A percentile compares a stretch with the other conserved stretches of the same genome.
Conservation (phyloP, 2,797 vertebrate species). For the Galaxias olidus region DNA sequence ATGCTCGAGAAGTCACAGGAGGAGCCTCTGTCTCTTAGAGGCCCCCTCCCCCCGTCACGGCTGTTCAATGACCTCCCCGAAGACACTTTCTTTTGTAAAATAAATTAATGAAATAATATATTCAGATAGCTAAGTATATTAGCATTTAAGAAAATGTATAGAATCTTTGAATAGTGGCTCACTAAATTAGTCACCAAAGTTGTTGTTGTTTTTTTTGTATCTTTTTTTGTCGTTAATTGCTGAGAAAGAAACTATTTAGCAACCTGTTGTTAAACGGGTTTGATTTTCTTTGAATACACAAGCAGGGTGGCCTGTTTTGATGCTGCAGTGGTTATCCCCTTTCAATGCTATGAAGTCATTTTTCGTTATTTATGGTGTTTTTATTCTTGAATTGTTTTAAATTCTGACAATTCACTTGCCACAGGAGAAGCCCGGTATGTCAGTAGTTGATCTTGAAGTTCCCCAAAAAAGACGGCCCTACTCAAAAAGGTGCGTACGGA, state of each 20-base stretch:
- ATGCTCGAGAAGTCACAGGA: slow-evolving; percentile 20
- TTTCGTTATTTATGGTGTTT: slow-evolving; percentile 62
- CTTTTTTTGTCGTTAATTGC: slow-evolving; percentile 53
- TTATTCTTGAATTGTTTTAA: slow-evolving; percentile 58
- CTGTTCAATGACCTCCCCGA: slow-evolving; percentile 48
- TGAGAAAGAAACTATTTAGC: slow-evolving; percentile 52
- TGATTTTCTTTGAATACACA: slow-evolving; percentile 38
- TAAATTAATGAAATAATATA: slow-evolving; percentile 77
- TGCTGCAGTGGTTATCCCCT: slow-evolving; percentile 65
- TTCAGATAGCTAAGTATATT: slow-evolving; percentile 72
- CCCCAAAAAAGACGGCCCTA: slow-evolving; percentile 8
- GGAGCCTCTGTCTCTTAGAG: slow-evolving; percentile 35
- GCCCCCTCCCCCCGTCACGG: slow-evolving; percentile 35
- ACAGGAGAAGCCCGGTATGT: slow-evolving; percentile 71
- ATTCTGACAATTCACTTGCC: slow-evolving; percentile 67
- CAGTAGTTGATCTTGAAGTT: slow-evolving; percentile 10
- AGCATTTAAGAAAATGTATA: slow-evolving; percentile 79
- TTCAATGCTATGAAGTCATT: slow-evolving; percentile 49
- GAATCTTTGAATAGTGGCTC: slow-evolving; percentile 78
- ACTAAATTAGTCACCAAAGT: slow-evolving; percentile 73
- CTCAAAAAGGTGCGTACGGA: slow-evolving; percentile 42
- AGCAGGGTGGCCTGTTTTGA: slow-evolving; percentile 63
- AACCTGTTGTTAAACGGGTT: slow-evolving; percentile 37
- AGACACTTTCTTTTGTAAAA: slow-evolving; percentile 69
- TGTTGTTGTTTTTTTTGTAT: slow-evolving; percentile 45